Evolutionary conservation across 2,888 invertebrate genomes (phyloP), one percentile per base, ranked within the genome.

Genomic region (Drosophila lacicola): DNA sequence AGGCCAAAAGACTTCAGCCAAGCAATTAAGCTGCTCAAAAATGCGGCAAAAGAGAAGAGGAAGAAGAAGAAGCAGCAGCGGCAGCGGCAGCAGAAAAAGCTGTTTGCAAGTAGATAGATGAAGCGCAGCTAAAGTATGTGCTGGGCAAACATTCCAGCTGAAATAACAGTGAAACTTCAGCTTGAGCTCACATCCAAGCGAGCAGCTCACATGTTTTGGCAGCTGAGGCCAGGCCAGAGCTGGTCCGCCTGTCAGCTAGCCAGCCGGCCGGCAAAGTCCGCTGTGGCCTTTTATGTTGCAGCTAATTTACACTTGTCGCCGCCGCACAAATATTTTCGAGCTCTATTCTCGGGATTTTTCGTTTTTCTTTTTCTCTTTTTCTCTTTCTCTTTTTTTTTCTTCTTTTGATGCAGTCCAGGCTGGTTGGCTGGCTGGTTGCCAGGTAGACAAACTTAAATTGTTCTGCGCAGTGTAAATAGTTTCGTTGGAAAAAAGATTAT

Each of bases 401-500:
- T 74, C n/a, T 75, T 64, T 65, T 64, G 57, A 60, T 66, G 41
- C 62, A 60, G 60, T 53, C 64, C 57, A 50, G 34, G 21, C 68
- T 56, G 34, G 8, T 42, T 45, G 56, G 36, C 63, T 68, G 46
- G 39, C 45, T 29, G 56, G 11, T 14, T 5, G 54, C 21, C 69
- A 81, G 85, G 81, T 80, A 80, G 64, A 56, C 54, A 65, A 41
- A 49, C 46, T 57, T 17, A 65, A 64, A 69, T 64, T 65, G 57
- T 67, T 72, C 60, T 57, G 36, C 17, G 51, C 47, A 54, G 63
- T 70, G 86, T 86, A 84, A 86, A 84, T 85, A 86, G 84, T 83
- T 85, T 85, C 84, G 61, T 67, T 69, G 79, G 86, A 85, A 85
- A 77, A 74, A 74, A 81, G 79, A 86, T 85, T 84, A 85, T 85